phyloP scores from a whole-genome alignment of 2,797 vertebrate species.

The Tamandua tetradactyla region DNA sequence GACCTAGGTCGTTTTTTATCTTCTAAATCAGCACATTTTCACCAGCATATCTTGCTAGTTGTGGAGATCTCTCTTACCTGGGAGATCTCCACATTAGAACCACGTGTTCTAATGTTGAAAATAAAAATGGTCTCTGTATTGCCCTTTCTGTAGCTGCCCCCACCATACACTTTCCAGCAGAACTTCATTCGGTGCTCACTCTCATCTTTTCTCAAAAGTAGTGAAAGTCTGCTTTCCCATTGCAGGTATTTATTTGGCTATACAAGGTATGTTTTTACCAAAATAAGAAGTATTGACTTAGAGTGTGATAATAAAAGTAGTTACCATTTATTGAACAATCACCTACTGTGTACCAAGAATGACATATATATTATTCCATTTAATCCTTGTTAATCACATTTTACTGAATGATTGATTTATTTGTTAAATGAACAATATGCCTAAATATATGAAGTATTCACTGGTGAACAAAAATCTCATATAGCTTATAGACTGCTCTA shows the following conservation, averaged over 20 bases:
- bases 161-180: background rate
- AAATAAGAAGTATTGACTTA: slow-evolving; percentile 31
- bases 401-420: slow-evolving; percentile 33
- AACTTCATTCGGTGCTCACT: background rate
- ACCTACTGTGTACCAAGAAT: background rate
- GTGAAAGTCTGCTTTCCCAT: background rate
- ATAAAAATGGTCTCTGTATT: background rate
- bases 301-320: slow-evolving; percentile 25
- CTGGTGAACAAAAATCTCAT: background rate
- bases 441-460: background rate
- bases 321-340: background rate
- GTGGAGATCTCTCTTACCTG: background rate
- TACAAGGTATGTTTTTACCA: slow-evolving; percentile 13
- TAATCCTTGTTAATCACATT: slow-evolving; percentile 23
- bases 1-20: slow-evolving; percentile 39
- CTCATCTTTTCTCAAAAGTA: slow-evolving; percentile 48
- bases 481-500: background rate
- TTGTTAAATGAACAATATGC: slow-evolving; percentile 1
- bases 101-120: slow-evolving; percentile 16
- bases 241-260: slow-evolving; percentile 34
- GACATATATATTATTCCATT: background rate
- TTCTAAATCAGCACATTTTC: slow-evolving; percentile 38
- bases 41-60: background rate
- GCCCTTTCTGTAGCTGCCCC: background rate
- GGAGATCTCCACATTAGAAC: too few species aligned